Evolutionary conservation across 2,888 invertebrate species (phyloP).

Genomic region (Galerucella pusilla): DNA sequence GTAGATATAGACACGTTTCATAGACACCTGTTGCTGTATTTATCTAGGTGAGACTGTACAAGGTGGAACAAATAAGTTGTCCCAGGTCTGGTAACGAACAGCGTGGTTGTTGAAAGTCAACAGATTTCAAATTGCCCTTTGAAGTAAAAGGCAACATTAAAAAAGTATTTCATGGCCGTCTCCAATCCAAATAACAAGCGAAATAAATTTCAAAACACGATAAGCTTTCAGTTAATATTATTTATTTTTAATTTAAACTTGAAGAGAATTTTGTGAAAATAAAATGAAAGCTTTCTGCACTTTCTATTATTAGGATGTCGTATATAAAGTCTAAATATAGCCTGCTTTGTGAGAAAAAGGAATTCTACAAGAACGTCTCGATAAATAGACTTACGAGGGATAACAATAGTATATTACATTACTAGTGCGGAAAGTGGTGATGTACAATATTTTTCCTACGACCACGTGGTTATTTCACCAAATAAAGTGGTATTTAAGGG

Average conservation of each 20-base stretch:
- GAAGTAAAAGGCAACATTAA: background rate
- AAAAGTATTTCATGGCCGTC: background rate
- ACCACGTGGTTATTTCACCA: too few relatives aligned
- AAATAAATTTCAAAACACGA: background rate
- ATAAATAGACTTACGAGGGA: background rate
- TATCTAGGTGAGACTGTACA: slow-evolving; percentile 36
- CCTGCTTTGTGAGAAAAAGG: background rate
- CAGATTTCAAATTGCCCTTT: background rate
- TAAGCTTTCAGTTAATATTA: background rate
- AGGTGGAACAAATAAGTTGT: slow-evolving; percentile 10
- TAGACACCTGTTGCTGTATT: slow-evolving; percentile 37
- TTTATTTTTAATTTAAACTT: background rate
- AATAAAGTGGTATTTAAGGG: too few relatives aligned
- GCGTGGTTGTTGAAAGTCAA: background rate
- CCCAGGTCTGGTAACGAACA: background rate
- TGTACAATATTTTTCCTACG: too few relatives aligned
- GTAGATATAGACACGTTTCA: slow-evolving; percentile 30
- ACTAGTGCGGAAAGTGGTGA: too few relatives aligned
- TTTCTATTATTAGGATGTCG: slow-evolving; percentile 14
- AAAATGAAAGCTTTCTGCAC: background rate
- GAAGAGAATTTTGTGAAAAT: slow-evolving; percentile 14
- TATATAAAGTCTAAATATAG: slow-evolving; percentile 14
- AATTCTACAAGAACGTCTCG: background rate
- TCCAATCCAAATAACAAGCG: background rate
- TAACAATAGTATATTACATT: background rate